phyloP scores from a whole-genome alignment of 30 jellyfish, hydroid and myxozoan species.

The Hydractinia echinata region DNA sequence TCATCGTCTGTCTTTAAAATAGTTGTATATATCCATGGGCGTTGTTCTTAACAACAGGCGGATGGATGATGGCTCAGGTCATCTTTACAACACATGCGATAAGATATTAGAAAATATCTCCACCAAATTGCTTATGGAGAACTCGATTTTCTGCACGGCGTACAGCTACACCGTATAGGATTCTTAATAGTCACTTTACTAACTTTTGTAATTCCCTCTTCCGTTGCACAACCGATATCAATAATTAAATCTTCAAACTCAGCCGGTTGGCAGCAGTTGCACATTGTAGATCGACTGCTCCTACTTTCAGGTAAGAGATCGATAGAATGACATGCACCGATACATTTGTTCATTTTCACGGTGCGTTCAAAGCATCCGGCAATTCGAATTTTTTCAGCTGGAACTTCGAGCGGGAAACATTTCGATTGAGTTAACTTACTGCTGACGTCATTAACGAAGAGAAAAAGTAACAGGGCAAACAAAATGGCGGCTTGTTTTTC shows the following conservation, averaged over 20 bases:
- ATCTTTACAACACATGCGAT: too few species aligned
- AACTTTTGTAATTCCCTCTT: neutral
- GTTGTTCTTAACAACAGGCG: too few species aligned
- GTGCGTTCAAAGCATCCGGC: neutral
- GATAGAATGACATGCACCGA: conserved; percentile 3
- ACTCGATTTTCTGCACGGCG: neutral
- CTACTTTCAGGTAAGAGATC: neutral
- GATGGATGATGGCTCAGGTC: too few species aligned
- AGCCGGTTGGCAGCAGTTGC: conserved; percentile 1
- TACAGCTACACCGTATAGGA: neutral
- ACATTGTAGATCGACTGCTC: neutral
- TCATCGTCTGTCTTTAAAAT: too few species aligned
- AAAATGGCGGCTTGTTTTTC: too few species aligned
- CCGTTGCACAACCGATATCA: neutral
- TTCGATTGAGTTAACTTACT: neutral
- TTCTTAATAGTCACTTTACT: neutral
- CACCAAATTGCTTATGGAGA: neutral
- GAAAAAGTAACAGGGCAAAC: too few species aligned
- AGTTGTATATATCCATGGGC: too few species aligned
- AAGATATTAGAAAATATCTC: too few species aligned
- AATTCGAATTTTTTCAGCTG: neutral
- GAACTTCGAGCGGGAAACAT: neutral
- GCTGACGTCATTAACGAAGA: too few species aligned
- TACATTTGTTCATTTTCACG: conserved; percentile 3
- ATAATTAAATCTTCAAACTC: neutral